phyloP scores from a whole-genome alignment of 2,113 vertebrate genomes.

The Chaetorhynchus papuensis region DNA sequence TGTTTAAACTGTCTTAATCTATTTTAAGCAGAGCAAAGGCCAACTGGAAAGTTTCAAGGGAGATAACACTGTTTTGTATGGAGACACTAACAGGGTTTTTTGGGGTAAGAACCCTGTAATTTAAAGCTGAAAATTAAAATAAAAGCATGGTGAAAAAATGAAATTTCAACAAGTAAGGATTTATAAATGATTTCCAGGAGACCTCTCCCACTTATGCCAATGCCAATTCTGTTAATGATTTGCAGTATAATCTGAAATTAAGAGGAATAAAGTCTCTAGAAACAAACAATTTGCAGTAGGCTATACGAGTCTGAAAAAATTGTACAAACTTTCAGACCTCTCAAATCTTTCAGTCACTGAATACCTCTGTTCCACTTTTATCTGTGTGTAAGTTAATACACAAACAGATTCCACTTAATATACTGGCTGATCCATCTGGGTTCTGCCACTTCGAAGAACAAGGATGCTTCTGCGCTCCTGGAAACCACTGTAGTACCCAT shows the following conservation, averaged over 20 bases:
- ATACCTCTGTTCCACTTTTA: neutral
- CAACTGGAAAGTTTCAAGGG: neutral
- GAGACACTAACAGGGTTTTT: neutral
- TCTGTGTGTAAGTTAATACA: neutral
- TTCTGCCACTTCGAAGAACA: neutral
- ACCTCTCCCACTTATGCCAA: neutral
- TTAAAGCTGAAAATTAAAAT: neutral
- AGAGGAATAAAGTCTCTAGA: neutral
- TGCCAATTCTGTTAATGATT: neutral
- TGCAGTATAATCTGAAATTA: neutral
- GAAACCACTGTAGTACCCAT: neutral
- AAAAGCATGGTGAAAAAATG: neutral
- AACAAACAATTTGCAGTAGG: neutral
- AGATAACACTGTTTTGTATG: neutral
- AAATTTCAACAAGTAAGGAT: neutral
- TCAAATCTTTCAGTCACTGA: neutral
- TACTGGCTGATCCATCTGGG: neutral
- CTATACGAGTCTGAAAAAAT: neutral
- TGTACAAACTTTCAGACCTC: neutral
- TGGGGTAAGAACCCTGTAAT: neutral
- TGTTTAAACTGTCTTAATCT: neutral
- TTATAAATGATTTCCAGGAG: neutral
- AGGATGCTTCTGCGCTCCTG: fast-evolving
- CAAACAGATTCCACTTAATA: neutral
- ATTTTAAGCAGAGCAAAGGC: slow-evolving; percentile 15